Percentiles rank a stretch among this genome's conserved stretches.
Evolutionary conservation across 2,797 vertebrate genomes (phyloP).

Genomic region (Coranthus polyacanthus): DNA sequence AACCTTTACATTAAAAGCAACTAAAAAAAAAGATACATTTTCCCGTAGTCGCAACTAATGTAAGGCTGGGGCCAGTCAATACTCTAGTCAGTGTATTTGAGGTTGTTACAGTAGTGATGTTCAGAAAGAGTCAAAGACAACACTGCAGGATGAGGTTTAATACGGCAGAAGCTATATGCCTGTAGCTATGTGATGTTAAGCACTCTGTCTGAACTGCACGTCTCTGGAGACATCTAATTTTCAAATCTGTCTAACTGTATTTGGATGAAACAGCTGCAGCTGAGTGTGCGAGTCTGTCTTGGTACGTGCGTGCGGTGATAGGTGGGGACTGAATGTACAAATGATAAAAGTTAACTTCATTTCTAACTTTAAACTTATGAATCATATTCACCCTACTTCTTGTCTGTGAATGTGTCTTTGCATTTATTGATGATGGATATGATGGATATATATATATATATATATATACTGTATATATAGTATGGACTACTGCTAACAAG

Average conservation of each 20-base stretch:
- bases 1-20: neutral
- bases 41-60: too few species aligned
- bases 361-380: slow-evolving; percentile 8
- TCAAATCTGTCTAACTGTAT: slow-evolving; percentile 27
- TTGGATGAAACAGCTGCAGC: slow-evolving; percentile 51
- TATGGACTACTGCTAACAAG: neutral
- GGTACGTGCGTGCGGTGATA: slow-evolving; percentile 1
- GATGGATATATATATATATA: too few species aligned
- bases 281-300: too few species aligned
- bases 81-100: neutral
- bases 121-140: slow-evolving; percentile 11
- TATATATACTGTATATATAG: too few species aligned
- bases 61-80: too few species aligned
- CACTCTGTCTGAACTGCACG: slow-evolving; percentile 18
- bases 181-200: slow-evolving; percentile 24
- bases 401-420: neutral
- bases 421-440: neutral
- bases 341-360: neutral
- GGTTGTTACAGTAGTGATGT: neutral
- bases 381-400: neutral
- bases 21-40: slow-evolving; percentile 11
- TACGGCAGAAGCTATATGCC: slow-evolving; percentile 25
- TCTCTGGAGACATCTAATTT: slow-evolving; percentile 49
- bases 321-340: neutral
- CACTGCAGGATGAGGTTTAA: slow-evolving; percentile 15